Conservation (phyloP, 2,797 vertebrate genomes). For the Sarcophilus harrisii region DNA sequence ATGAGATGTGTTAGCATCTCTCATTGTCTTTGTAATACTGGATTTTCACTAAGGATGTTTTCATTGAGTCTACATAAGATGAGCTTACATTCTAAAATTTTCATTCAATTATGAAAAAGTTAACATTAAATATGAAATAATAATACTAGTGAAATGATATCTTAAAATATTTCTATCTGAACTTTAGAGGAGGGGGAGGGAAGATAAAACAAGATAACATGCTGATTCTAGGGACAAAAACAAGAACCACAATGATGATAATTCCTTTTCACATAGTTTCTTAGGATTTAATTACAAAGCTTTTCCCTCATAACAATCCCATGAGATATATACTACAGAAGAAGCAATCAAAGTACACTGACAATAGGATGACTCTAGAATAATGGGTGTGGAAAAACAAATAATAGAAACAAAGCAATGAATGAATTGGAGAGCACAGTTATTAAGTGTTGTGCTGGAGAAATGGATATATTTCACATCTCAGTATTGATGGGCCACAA, state of each 20-base stretch:
- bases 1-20: background rate
- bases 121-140: background rate
- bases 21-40: background rate
- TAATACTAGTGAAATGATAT: background rate
- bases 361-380: background rate
- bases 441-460: conserved; percentile 72
- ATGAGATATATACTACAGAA: background rate
- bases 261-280: background rate
- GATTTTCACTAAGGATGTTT: background rate
- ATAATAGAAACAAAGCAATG: conserved; percentile 61
- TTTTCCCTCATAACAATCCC: background rate
- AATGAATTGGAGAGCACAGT: conserved; percentile 59
- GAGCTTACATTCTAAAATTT: background rate
- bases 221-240: background rate
- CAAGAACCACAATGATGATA: background rate
- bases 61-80: background rate
- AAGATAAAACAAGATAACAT: background rate
- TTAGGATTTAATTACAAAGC: background rate
- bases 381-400: conserved; percentile 52
- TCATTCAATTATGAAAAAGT: background rate
- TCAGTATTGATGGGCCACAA: conserved; percentile 72
- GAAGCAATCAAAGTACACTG: background rate
- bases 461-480: conserved; percentile 64
- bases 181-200: background rate
- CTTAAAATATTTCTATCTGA: background rate